Evolutionary conservation across 2,797 vertebrate genomes (phyloP).

Genomic region (Trachurus trachurus): DNA sequence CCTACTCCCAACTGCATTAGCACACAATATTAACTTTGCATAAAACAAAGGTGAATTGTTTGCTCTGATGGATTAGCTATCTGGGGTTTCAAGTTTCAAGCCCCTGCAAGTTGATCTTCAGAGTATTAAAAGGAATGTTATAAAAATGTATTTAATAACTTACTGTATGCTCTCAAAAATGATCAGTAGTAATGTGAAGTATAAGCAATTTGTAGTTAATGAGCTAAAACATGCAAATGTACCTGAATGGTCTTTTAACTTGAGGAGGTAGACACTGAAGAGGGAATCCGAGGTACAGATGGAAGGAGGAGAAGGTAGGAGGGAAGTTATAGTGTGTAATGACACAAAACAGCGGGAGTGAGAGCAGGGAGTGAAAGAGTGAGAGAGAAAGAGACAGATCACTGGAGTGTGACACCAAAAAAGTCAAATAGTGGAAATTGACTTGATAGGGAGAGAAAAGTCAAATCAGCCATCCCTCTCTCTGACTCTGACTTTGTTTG

Average conservation of each 20-base stretch:
- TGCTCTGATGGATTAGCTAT: conserved; percentile 40
- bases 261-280: conserved; percentile 22
- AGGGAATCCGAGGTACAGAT: conserved; percentile 8
- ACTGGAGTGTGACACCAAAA: not conserved
- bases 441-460: conserved; percentile 17
- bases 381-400: conserved; percentile 5
- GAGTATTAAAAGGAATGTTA: conserved; percentile 30
- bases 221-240: conserved; percentile 43
- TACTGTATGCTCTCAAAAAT: conserved; percentile 17
- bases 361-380: conserved; percentile 9
- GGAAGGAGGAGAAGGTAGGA: conserved; percentile 11
- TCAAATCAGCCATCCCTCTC: conserved; percentile 28
- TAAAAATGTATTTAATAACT: conserved; percentile 20
- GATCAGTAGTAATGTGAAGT: conserved; percentile 28
- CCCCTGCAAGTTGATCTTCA: conserved; percentile 12
- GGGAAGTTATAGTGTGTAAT: conserved; percentile 23
- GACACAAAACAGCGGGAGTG: conserved; percentile 33
- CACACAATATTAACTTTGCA: conserved; percentile 33
- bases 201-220: conserved; percentile 55
- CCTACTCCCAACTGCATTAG: conserved; percentile 20
- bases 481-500: conserved; percentile 58
- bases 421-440: conserved; percentile 19
- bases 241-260: conserved; percentile 31
- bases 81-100: conserved; percentile 3
- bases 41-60: conserved; percentile 45